A percentile compares a stretch with the other conserved stretches of the same genome.
Evolutionary conservation across 1,140 invertebrate genomes (phyloP).

Genomic region (Lasioglossum baleicum): DNA sequence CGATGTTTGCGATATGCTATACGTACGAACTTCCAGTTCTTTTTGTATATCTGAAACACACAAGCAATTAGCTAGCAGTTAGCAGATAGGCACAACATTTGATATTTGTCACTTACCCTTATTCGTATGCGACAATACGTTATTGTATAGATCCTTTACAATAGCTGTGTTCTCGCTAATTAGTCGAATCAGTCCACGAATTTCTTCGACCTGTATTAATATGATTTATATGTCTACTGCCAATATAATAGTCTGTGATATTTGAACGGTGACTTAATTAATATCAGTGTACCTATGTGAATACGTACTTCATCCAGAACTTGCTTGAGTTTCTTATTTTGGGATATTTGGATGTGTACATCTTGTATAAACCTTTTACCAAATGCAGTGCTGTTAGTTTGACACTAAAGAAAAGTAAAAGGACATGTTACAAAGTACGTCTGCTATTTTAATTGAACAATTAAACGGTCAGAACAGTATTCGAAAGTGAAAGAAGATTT

Average conservation of each 20-base stretch:
- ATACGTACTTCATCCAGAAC: slow-evolving; percentile 77
- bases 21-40: slow-evolving; percentile 79
- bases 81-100: slow-evolving; percentile 4
- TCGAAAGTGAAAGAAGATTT: background rate
- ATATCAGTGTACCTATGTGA: slow-evolving; percentile 12
- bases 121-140: slow-evolving; percentile 81
- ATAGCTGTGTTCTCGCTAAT: slow-evolving; percentile 79
- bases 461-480: background rate
- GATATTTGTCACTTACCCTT: slow-evolving; percentile 72
- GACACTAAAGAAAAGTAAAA: slow-evolving; percentile 58
- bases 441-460: background rate
- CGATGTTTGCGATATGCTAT: slow-evolving; percentile 73
- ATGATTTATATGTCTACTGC: slow-evolving; percentile 19
- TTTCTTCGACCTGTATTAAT: slow-evolving; percentile 78
- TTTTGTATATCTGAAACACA: slow-evolving; percentile 80
- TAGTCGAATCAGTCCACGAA: slow-evolving; percentile 79
- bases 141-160: slow-evolving; percentile 81
- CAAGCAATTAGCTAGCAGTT: slow-evolving; percentile 13
- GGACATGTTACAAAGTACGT: background rate
- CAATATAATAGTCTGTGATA: slow-evolving; percentile 38
- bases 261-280: slow-evolving; percentile 22
- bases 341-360: slow-evolving; percentile 69
- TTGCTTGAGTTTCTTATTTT: slow-evolving; percentile 74
- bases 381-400: slow-evolving; percentile 63
- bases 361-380: slow-evolving; percentile 70